Base-by-base conservation (phyloP, 2,797 vertebrate species). In the Mormyrops boulengeri region DNA sequence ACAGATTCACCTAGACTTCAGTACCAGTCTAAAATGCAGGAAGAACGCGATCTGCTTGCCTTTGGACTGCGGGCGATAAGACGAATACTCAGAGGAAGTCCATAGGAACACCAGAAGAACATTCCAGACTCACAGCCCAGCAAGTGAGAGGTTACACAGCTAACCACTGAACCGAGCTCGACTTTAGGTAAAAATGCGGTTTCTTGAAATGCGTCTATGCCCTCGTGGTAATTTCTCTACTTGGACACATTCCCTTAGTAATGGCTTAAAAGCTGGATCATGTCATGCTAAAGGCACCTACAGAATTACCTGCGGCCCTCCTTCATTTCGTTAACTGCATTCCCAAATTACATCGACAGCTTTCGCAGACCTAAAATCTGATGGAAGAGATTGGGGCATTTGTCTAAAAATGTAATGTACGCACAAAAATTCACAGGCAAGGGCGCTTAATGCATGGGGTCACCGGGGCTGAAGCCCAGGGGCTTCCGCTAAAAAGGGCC, bases 241-340 rank as follows among this genome's bases (percentile, higher is more conserved):
- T n/a, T 84, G n/a, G 14, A 41, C 17, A 49, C 8, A 19, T 49
- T 84, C 44, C n/a, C n/a, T 84, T 19, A 82, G 73, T 41, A 84
- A 84, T 4, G 44, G 80, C 41, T 26, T 84, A 22, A 49, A 49
- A n/a, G 19, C 52, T 19, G 30, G 22, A 47, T 19, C 6, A 73
- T 8, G 38, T 66, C 6, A 90, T 92, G 93, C 92, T 57, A 92
- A 89, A 50, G 91, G 7, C n/a, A 91, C 91, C 92, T 88, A 85
- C 88, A 90, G 92, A 93, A 91, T 91, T 90, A 92, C 91, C 90
- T 87, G 41, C 2, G 7, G 30, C 8, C 2, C 91, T 88, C 93
- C 92, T 91, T 92, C 88, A 90, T 91, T 93, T 88, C 91, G 90
- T 91, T 90, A 90, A 89, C 90, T 92, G 90, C 85, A 91, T 85